These are phyloP conservation scores for Cistogaster globosa DNA, from an alignment of 2,888 invertebrate genomes.

Conservation along the genomic window DNA sequence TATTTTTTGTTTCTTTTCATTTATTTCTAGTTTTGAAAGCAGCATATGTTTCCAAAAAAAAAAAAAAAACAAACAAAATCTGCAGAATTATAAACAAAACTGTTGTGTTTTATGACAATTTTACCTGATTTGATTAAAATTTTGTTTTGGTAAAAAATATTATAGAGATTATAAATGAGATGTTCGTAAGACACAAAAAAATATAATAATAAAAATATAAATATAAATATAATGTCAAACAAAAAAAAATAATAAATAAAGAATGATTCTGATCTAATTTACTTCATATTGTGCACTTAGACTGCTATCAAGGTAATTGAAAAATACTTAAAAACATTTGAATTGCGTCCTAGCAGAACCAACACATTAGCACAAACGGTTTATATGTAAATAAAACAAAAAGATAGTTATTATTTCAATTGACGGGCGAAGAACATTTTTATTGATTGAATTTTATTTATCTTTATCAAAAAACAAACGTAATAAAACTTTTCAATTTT, in stretches of 20 bases:
- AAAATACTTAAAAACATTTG: constrained; percentile 44
- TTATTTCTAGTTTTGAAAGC: constrained; percentile 19
- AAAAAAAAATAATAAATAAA: not conserved
- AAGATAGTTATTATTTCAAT: constrained; percentile 9
- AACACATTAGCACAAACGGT: no score
- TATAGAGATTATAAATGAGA: constrained; percentile 55
- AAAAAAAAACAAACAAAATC: constrained; percentile 55
- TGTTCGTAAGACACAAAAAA: constrained; percentile 26
- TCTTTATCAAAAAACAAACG: constrained; percentile 63
- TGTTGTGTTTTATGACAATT: constrained; percentile 80
- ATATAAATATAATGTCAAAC: constrained; percentile 25
- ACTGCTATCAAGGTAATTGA: constrained; percentile 74
- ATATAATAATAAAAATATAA: constrained; percentile 7
- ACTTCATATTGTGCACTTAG: constrained; percentile 67
- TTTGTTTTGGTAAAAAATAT: constrained; percentile 59
- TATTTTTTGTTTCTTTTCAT: not conserved
- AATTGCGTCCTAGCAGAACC: not conserved
- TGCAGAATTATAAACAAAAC: constrained; percentile 61
- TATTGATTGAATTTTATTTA: constrained; percentile 32
- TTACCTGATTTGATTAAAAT: constrained; percentile 82
- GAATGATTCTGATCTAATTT: constrained; percentile 38
- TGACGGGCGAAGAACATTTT: not conserved
- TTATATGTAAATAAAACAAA: not conserved
- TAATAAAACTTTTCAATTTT: constrained; percentile 48
- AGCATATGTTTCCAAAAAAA: constrained; percentile 59